Evolutionary conservation across 1,140 invertebrate genomes (phyloP), one percentile per base, ranked within the genome.

Genomic region (Helicoverpa armigera): DNA sequence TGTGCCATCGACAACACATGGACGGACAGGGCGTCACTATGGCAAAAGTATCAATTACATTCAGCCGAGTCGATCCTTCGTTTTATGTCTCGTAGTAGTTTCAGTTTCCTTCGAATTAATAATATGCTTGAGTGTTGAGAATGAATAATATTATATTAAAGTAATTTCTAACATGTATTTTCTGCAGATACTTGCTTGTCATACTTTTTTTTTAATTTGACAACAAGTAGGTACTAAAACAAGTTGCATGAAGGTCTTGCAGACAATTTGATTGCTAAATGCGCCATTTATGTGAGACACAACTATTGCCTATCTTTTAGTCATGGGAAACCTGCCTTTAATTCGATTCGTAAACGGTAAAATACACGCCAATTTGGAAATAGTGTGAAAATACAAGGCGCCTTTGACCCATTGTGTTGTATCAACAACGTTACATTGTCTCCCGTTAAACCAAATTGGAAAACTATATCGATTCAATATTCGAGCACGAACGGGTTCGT

Each of bases 11-110:
- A 65, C 61, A 65, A 65, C 35, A 65, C 9, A 65, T 65, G 35
- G 35, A 65, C 29, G 61, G 31, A 16, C 56, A 18, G n/a, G 56
- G 31, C 18, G 69, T 75, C 35, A 81, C 79, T 84, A 82, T 80
- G 82, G 54, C 74, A 79, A 65, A 82, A 75, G 72, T 83, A 86
- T 88, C 82, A 58, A 81, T 83, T 85, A 81, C 60, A 67, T 61
- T 60, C 72, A 75, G 56, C 35, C 54, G 48, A 61, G n/a, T 43
- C 18, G 18, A 61, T 75, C 10, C 11, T 51, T 48, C 31, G 48
- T 69, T 70, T 70, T 70, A 69, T 69, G 65, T 50, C n/a, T 50
- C n/a, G 14, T 18, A 50, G 23, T 50, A 50, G n/a, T 50, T 69
- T 69, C 35, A 18, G 14, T 69, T 50, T 50, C 16, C 65, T 69